phyloP scores from a whole-genome alignment of 1,140 invertebrate species.

The Zelostemma sp. region DNA sequence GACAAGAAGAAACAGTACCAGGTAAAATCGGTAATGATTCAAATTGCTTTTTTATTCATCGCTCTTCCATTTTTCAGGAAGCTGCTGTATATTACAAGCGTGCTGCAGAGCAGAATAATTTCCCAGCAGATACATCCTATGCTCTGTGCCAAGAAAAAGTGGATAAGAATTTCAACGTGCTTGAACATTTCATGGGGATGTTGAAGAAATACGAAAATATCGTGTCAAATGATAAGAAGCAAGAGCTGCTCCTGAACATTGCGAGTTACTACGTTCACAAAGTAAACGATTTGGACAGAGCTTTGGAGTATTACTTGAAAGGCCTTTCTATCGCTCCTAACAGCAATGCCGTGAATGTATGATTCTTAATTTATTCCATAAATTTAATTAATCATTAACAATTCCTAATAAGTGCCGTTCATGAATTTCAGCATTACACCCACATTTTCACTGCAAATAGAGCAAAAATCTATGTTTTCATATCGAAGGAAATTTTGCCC shows the following conservation, averaged over 20 bases:
- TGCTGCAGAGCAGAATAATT: not conserved
- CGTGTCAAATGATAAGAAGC: not conserved
- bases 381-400: too few species aligned
- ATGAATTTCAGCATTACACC: too few species aligned
- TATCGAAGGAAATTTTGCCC: too few species aligned
- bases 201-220: not conserved
- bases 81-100: slow-evolving; percentile 5
- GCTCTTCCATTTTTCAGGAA: too few species aligned
- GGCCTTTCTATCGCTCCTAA: not conserved
- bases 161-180: not conserved
- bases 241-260: not conserved
- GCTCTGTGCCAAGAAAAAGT: not conserved
- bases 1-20: not conserved
- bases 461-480: too few species aligned
- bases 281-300: not conserved
- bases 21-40: too few species aligned
- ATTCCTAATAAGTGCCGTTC: too few species aligned
- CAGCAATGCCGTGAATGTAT: not conserved
- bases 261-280: not conserved
- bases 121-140: not conserved
- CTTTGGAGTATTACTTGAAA: not conserved
- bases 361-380: too few species aligned
- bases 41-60: too few species aligned
- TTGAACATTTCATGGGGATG: not conserved
- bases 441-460: too few species aligned